Percentiles rank a stretch among this genome's conserved stretches.
phyloP scores from a whole-genome alignment of 2,797 vertebrate species.

The Halcyon chelicuti region DNA sequence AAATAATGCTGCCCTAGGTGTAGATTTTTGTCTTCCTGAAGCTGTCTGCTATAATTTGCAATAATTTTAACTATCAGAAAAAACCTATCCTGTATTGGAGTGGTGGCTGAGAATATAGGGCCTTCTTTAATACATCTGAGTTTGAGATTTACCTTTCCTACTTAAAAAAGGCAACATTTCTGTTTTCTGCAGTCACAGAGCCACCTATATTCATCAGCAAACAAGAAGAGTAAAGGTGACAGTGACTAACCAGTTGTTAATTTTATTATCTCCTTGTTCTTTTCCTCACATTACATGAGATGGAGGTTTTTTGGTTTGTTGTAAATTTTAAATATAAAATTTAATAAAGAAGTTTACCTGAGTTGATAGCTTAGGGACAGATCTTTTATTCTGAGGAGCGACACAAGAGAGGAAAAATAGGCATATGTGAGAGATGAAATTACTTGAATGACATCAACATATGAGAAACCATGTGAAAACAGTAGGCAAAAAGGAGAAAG shows the following conservation, averaged over 20 bases:
- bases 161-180: not conserved
- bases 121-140: not conserved
- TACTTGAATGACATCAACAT: not conserved
- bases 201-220: not conserved
- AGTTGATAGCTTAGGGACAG: not conserved
- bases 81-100: not conserved
- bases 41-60: not conserved
- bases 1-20: not conserved
- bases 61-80: not conserved
- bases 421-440: not conserved
- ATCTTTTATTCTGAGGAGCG: not conserved
- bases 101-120: not conserved
- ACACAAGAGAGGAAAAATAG: not conserved
- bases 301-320: not conserved
- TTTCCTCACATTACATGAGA: not conserved
- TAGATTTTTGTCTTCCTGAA: not conserved
- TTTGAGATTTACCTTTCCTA: not conserved
- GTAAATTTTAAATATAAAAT: not conserved
- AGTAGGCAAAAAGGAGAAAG: not conserved
- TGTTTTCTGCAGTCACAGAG: not conserved
- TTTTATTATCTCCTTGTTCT: not conserved
- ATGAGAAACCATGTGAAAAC: not conserved
- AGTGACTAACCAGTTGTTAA: not conserved
- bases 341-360: not conserved
- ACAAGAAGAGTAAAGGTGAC: not conserved